phyloP scores from a whole-genome alignment of 2,888 invertebrate genomes.

The Philereme vetulata region DNA sequence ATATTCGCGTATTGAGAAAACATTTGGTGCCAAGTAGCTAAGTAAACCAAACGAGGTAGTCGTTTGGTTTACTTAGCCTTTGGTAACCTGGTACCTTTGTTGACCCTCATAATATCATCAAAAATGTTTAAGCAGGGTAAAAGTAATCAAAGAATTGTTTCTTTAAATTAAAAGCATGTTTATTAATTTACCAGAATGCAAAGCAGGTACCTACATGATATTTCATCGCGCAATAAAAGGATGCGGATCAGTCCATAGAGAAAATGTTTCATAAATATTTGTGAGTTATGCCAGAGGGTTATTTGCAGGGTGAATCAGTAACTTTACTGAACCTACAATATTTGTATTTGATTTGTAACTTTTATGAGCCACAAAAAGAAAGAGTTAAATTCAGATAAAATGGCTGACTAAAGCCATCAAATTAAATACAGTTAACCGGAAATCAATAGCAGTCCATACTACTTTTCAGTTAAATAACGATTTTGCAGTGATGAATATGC shows the following conservation, averaged over 20 bases:
- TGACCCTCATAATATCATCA: neutral
- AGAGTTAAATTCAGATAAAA: conserved; percentile 5
- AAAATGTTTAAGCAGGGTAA: conserved; percentile 4
- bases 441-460: conserved; percentile 2
- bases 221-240: conserved; percentile 19
- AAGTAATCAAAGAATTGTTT: conserved; percentile 7
- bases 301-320: conserved; percentile 2
- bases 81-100: too few relatives aligned
- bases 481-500: conserved; percentile 4
- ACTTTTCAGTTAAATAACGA: conserved; percentile 7
- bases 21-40: conserved; percentile 1
- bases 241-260: conserved; percentile 31
- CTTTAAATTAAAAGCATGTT: conserved; percentile 4
- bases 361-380: conserved; percentile 9
- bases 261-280: conserved; percentile 18
- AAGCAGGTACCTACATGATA: neutral
- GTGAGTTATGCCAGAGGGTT: conserved; percentile 4
- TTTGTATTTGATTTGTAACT: conserved; percentile 5
- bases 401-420: conserved; percentile 2
- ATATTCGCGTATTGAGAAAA: conserved; percentile 28
- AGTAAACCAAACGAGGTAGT: neutral
- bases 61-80: too few relatives aligned
- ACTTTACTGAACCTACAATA: conserved; percentile 2
- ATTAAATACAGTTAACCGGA: conserved; percentile 11
- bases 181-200: conserved; percentile 13